Evolutionary conservation across 2,888 invertebrate species (phyloP), one percentile per base, ranked within the genome.

Genomic region (Lymantria monacha): DNA sequence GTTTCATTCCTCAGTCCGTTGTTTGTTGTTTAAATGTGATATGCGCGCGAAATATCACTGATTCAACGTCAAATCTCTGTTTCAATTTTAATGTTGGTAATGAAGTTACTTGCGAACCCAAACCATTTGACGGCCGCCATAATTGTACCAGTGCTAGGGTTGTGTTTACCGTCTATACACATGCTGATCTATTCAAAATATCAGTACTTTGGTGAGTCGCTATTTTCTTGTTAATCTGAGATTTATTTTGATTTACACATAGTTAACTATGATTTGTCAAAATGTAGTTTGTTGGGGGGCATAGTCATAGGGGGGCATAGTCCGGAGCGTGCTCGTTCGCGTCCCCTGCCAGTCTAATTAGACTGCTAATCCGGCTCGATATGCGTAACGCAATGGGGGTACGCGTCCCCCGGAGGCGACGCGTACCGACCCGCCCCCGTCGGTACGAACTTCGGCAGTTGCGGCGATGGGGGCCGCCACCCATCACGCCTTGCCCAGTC

Each of bases 181-280:
- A n/a, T n/a, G n/a, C 50, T 13, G 50, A 49, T 49, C 50, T 54
- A 60, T 53, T 42, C 48, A 57, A 55, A 53, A 45, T 57, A 47
- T 55, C 53, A 60, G 56, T 53, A 46, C 58, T 46, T 30, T 59
- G 60, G 57, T 59, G 51, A 30, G 30, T 30, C 30, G 30, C 9
- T 30, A 30, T 30, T 30, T 30, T 30, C 30, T 5, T 30, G 9
- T 59, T 30, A 60, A 57, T 46, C 40, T 62, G 44, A 45, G 44
- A 33, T 53, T 44, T 60, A 57, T 57, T 57, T 55, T 48, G 13
- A 56, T 51, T 62, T 56, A 46, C 54, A 57, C 49, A 57, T 50
- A 54, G 44, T 44, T 44, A 44, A 45, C 43, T 33, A 31, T 51
- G 52, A 56, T 30, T 61, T 52, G 60, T 51, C 59, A 55, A 55